Conservation (phyloP, 2,888 invertebrate genomes). For the Gari tellinella region DNA sequence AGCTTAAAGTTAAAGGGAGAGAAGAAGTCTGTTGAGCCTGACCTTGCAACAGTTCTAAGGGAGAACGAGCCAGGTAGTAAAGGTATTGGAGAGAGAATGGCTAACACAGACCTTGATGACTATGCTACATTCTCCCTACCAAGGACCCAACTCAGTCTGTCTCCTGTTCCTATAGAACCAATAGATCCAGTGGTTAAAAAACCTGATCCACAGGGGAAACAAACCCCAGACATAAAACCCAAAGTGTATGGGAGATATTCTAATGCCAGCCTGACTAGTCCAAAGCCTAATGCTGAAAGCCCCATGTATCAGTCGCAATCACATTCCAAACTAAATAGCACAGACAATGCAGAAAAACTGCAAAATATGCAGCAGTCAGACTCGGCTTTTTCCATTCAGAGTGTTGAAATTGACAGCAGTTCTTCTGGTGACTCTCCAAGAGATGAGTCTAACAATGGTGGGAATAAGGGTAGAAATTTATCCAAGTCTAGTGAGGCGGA, state of each 20-base stretch:
- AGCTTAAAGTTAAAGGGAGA: slow-evolving; percentile 43
- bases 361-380: slow-evolving; percentile 70
- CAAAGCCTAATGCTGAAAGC: slow-evolving; percentile 18
- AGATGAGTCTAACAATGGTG: slow-evolving; percentile 12
- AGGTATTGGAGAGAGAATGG: slow-evolving; percentile 73
- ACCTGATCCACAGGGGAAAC: slow-evolving; percentile 4
- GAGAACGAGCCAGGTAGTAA: slow-evolving; percentile 72
- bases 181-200: slow-evolving; percentile 13
- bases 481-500: slow-evolving; percentile 54
- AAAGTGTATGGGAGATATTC: slow-evolving; percentile 44
- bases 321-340: slow-evolving; percentile 25
- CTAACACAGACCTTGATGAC: slow-evolving; percentile 62
- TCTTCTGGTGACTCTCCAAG: slow-evolving; percentile 57
- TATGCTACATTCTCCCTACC: slow-evolving; percentile 59
- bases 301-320: slow-evolving; percentile 34
- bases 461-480: slow-evolving; percentile 1
- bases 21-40: slow-evolving; percentile 31
- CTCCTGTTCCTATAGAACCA: slow-evolving; percentile 7
- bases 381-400: slow-evolving; percentile 74
- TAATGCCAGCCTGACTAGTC: slow-evolving; percentile 28
- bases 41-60: slow-evolving; percentile 65
- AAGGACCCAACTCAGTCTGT: slow-evolving; percentile 11
- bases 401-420: slow-evolving; percentile 60
- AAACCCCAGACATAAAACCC: slow-evolving; percentile 1
- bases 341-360: slow-evolving; percentile 45